Base-by-base conservation (phyloP, 2,888 invertebrate genomes). In the Drosophila fulvimacula region DNA sequence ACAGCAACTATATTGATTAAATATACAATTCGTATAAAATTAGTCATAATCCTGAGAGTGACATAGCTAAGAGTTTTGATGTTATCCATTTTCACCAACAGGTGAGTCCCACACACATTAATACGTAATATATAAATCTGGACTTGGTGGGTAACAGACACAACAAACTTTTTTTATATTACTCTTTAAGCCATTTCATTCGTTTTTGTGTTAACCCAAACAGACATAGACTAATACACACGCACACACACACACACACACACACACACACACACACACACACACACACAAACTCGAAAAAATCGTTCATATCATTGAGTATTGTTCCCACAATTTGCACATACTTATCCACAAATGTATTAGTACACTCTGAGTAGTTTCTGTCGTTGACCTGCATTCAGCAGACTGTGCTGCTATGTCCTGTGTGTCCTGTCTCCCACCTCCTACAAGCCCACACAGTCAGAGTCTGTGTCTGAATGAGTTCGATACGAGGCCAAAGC, bases 361-460 rank as follows among this genome's bases (percentile, higher is more conserved):
- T 79, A 67, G 52, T 24, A 52, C 44, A 68, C 63, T 61, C 76
- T 36, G 52, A 75, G 81, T 86, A 88, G 89, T 84, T 87, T 87
- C 88, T 88, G 86, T 82, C 91, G 84, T 89, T 90, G 91, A 90
- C 90, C 91, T 90, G 90, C 89, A 90, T 91, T 91, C 79, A 75
- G 67, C 83, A 86, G 88, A 88, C 86, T 71, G 57, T 67, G 53
- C 51, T 64, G 57, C 51, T n/a, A 51, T 51, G 36, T 51, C 51
- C 51, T 51, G 51, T 67, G 51, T 57, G 39, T 61, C 67, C 51
- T 39, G n/a, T 46, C 73, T 64, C 56, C 66, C 65, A 58, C 56
- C 68, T 57, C 61, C 61, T 48, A 32, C 64, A 62, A 42, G 62
- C 55, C 48, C 51, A 36, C 32, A 19, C 62, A 68, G 81, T 70